Evolutionary conservation across 2,797 vertebrate species (phyloP), one percentile per base, ranked within the genome.

Genomic region (Menidia menidia): DNA sequence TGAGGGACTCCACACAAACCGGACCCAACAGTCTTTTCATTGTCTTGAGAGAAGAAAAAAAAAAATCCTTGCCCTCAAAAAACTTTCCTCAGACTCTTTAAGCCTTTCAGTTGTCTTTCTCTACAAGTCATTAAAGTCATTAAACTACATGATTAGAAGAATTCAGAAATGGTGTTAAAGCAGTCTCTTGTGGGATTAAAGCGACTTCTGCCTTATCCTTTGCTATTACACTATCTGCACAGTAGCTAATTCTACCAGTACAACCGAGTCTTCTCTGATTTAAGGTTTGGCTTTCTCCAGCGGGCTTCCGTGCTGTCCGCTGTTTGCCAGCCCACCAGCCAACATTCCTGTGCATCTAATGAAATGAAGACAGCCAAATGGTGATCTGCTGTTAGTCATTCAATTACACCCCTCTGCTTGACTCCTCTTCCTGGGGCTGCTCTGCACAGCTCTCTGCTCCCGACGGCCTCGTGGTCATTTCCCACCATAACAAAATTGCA

Each of bases 321-420:
- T n/a, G 54, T 83, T 74, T 65, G 50, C 71, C 63, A 44, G 58
- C 18, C 69, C 76, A 74, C 53, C 71, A 48, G 56, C 61, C 71
- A 51, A 62, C 68, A 84, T 68, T 80, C 71, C 76, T 81, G 85
- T 87, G 80, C 3, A 32, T 76, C 68, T 64, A 66, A 75, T 84
- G 84, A 91, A 88, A 82, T 82, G 58, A 56, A 90, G 81, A 89
- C 88, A 88, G 89, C 82, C 89, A 82, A 90, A 90, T 72, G 72
- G 54, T 78, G 75, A 87, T 88, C 85, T 77, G 76, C 75, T 60
- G 75, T 82, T 85, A 87, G 87, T 89, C 88, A 90, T 88, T 92
- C 86, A 82, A 89, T 91, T 89, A 88, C 82, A 71, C 60, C 80
- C 80, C 67, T 66, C 32, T 69, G 43, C 76, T 76, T 78, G 75